Evolutionary conservation across 1,140 invertebrate species (phyloP), one percentile per base, ranked within the genome.

Genomic region (Bacillus rossius): DNA sequence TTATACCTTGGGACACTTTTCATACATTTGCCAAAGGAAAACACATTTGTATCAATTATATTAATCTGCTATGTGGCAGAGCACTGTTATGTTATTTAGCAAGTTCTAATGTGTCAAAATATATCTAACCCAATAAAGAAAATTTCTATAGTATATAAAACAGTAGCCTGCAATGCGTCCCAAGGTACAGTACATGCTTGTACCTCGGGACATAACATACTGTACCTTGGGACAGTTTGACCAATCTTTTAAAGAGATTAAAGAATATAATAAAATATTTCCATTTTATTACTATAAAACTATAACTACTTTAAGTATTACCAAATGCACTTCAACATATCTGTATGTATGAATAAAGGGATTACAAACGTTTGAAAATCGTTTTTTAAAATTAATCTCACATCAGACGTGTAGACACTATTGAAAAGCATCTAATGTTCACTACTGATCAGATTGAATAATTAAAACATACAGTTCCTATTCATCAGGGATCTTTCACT

Each of bases 1-100:
- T 25, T 45, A n/a, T 45, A 45, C 43, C 43, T 45, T 45, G 43
- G 43, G 43, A 45, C 43, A 45, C 43, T 20, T 45, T 45, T 45
- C 5, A 45, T 10, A 34, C 29, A 34, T 34, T 34, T 34, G 29
- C 29, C 4, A 45, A 45, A 45, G n/a, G n/a, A 45, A 45, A 45
- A 20, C 4, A 25, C 4, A 45, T 13, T 25, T 5, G 4, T 25
- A 7, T 45, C 17, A 45, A 19, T 20, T 20, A 20, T 7, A 7
- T 45, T 13, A 5, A 7, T 7, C 43, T 45, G 17, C 43, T 5
- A 20, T n/a, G n/a, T n/a, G n/a, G 23, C 23, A 3, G n/a, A 25
- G 10, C 10, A 45, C 23, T 5, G 10, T 19, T 13, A 45, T 19
- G 43, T 45, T 8, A 3, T 45, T 45, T 45, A 45, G 17, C 23